Percentiles rank a stretch among this genome's conserved stretches.
Conservation (phyloP, 2,113 vertebrate species). For the Terrapene triunguis region DNA sequence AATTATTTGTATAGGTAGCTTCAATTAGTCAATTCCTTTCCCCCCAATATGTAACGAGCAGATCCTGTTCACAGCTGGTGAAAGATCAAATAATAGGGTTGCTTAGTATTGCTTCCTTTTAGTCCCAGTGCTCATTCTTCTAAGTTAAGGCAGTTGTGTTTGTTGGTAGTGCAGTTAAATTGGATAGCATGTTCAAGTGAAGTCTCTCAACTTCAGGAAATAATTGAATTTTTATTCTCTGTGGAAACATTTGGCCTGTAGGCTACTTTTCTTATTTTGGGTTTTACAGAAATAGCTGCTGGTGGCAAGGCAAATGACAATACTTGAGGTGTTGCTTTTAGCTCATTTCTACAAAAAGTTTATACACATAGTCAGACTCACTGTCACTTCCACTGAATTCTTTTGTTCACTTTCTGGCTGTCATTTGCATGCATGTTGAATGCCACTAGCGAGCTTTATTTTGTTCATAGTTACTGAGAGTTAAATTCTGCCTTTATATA, state of each 20-base stretch:
- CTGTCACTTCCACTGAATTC: conserved; percentile 41
- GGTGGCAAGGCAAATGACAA: conserved; percentile 10
- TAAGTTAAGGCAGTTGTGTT: not conserved
- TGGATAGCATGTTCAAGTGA: not conserved
- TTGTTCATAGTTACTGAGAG: not conserved
- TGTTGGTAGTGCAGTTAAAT: not conserved
- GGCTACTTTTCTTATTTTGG: conserved; percentile 24
- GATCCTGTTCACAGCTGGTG: not conserved
- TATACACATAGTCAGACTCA: not conserved
- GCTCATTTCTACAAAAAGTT: not conserved
- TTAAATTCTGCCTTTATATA: not conserved
- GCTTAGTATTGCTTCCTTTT: not conserved
- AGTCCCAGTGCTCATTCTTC: not conserved
- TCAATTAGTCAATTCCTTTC: not conserved
- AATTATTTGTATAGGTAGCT: rapidly evolving
- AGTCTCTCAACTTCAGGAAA: conserved; percentile 32
- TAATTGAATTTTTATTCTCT: conserved; percentile 42
- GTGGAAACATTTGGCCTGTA: conserved; percentile 9
- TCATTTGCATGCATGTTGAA: not conserved
- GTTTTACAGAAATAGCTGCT: conserved; percentile 25
- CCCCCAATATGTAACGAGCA: not conserved
- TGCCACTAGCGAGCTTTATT: not conserved
- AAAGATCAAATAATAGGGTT: not conserved
- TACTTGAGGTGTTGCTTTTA: conserved; percentile 28
- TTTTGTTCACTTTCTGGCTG: conserved; percentile 38